Conservation (phyloP, 2,797 vertebrate genomes). For the Sebastes flavidus region DNA sequence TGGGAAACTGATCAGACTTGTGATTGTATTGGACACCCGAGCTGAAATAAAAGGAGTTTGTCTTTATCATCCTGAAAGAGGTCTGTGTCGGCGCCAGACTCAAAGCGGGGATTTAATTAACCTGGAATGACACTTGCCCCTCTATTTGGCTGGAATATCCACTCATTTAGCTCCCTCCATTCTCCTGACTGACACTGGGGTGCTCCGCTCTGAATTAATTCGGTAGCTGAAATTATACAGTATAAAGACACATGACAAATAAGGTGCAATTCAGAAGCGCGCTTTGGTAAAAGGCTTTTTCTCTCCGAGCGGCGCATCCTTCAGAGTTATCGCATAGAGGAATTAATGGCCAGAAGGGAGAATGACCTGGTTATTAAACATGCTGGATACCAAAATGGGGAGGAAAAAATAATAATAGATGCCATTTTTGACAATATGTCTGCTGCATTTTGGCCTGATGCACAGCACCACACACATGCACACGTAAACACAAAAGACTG, state of each 20-base stretch:
- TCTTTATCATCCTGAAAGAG: conserved; percentile 52
- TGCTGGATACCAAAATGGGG: conserved; percentile 42
- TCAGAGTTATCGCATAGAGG: conserved; percentile 46
- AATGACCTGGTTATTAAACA: conserved; percentile 58
- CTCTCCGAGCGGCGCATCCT: conserved; percentile 28
- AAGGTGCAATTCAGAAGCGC: conserved; percentile 54
- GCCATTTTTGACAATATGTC: conserved; percentile 39
- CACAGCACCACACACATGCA: conserved; percentile 28
- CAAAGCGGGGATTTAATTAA: conserved; percentile 73
- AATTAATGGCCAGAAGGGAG: conserved; percentile 55
- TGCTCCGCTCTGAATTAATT: conserved; percentile 62
- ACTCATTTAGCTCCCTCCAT: conserved; percentile 66
- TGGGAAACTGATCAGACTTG: conserved; percentile 19
- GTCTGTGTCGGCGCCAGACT: conserved; percentile 39
- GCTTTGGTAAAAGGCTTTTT: conserved; percentile 37
- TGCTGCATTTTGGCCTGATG: conserved; percentile 6
- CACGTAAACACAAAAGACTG: conserved; percentile 43
- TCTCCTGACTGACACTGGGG: conserved; percentile 59
- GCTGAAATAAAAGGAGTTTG: conserved; percentile 32
- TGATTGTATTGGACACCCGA: conserved; percentile 15
- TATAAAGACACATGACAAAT: conserved; percentile 72
- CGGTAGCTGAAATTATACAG: conserved; percentile 60
- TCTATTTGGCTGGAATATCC: conserved; percentile 59
- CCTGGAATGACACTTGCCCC: conserved; percentile 62
- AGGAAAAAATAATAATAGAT: conserved; percentile 28